These are phyloP conservation scores for Thunnus albacares DNA, from an alignment of 2,797 vertebrate species.

Conservation along the genomic window DNA sequence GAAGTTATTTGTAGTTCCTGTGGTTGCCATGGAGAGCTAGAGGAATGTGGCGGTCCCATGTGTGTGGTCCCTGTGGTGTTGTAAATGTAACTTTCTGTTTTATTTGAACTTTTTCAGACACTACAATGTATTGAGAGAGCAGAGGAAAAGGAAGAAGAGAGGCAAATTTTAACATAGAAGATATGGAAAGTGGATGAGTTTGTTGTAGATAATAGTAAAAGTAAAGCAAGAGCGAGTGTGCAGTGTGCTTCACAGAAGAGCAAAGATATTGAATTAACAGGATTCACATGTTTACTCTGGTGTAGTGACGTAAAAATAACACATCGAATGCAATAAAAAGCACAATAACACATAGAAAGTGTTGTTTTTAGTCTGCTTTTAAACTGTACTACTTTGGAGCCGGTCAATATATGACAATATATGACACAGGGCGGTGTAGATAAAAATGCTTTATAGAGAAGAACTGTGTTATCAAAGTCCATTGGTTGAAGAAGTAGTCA, in stretches of 20 bases:
- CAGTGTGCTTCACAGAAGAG: not conserved
- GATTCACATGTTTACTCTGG: no score
- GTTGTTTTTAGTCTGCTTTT: not conserved
- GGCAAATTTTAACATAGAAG: not conserved
- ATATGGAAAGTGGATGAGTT: not conserved
- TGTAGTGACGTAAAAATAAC: no score
- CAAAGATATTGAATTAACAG: not conserved
- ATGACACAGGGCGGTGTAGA: not conserved
- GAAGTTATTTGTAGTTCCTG: slow-evolving; percentile 55
- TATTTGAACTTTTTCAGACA: slow-evolving; percentile 6
- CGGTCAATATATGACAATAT: no score
- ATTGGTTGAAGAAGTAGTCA: not conserved
- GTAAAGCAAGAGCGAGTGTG: not conserved
- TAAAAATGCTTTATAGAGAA: no score
- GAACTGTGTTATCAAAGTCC: not conserved
- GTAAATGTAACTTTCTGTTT: slow-evolving; percentile 2
- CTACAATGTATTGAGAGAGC: not conserved
- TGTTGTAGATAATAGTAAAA: not conserved
- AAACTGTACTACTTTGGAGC: not conserved
- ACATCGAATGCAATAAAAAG: no score
- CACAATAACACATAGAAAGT: not conserved
- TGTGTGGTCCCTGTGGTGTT: slow-evolving; percentile 6
- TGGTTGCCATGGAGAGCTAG: slow-evolving; percentile 52
- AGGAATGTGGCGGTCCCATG: not conserved
- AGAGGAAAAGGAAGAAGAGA: not conserved